Base-by-base conservation (phyloP, 1,140 invertebrate species). In the Teleopsis dalmanni region DNA sequence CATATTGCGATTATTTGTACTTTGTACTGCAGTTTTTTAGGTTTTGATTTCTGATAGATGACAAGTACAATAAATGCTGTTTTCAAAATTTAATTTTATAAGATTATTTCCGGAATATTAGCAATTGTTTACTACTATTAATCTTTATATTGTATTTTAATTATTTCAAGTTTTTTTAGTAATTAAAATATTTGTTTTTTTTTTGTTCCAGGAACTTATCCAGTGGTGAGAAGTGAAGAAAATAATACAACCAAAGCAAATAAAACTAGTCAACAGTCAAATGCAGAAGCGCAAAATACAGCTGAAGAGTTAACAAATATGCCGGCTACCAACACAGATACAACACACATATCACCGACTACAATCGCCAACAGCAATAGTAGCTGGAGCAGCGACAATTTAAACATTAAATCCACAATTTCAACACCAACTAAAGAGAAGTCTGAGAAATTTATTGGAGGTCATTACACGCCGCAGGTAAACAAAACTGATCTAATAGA, bases 361-460 rank as follows among this genome's bases (percentile, higher is more conserved):
- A 43, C 41, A 43, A n/a, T n/a, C n/a, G n/a, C n/a, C 40, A 3
- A 23, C 40, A 14, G 1, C 25, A 16, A 6, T 26, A 14, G 21
- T 23, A 23, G 16, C 26, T 40, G 22, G 9, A 11, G 22, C 4
- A 23, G 40, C 22, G 9, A 29, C 26, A 43, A 21, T 43, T 4
- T 25, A 29, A 25, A 29, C 41, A 43, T 22, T 33, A 46, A 34
- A 10, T 34, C 44, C 44, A 19, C 33, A 33, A 26, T 35, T 48
- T n/a, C 9, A 46, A 49, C 56, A 47, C 40, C 49, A 53, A 50
- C 57, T 54, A 63, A 62, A 63, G 62, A 65, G 62, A 65, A 65
- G 55, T 60, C 59, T 60, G 62, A 65, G 55, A 62, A 65, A 62
- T 57, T 50, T 57, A 54, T 60, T 57, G 62, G 62, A 62, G 62